A percentile compares a stretch with the other conserved stretches of the same genome.
Evolutionary conservation across 2,888 invertebrate species (phyloP).

Genomic region (Thelaira solivaga): DNA sequence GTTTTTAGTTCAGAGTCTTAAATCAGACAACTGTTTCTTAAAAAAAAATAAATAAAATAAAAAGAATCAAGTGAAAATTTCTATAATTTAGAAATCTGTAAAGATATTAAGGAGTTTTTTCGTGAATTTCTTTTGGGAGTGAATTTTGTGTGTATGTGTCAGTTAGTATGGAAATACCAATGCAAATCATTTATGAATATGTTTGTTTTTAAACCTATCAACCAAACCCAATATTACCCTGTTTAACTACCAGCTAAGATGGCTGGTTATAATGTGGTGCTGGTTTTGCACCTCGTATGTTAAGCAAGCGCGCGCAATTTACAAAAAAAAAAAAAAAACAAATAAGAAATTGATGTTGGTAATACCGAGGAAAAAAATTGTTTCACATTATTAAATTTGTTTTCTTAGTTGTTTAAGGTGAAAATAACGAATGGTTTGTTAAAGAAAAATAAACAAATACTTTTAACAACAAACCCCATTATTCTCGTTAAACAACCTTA

Average conservation of each 20-base stretch:
- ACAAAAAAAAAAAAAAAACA: background rate
- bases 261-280: slow-evolving; percentile 56
- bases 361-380: slow-evolving; percentile 44
- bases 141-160: slow-evolving; percentile 28
- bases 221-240: slow-evolving; percentile 71
- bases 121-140: background rate
- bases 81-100: slow-evolving; percentile 70
- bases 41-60: slow-evolving; percentile 2
- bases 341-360: slow-evolving; percentile 31
- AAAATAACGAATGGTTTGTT: slow-evolving; percentile 58
- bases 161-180: slow-evolving; percentile 58
- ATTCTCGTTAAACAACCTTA: slow-evolving; percentile 51
- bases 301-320: slow-evolving; percentile 26
- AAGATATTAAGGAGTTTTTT: slow-evolving; percentile 61
- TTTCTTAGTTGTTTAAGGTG: slow-evolving; percentile 38
- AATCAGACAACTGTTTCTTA: slow-evolving; percentile 46
- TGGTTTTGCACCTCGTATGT: slow-evolving; percentile 62
- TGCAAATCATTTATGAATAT: slow-evolving; percentile 70
- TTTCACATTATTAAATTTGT: slow-evolving; percentile 59
- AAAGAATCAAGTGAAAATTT: slow-evolving; percentile 66
- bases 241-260: slow-evolving; percentile 64
- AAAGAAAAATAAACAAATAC: slow-evolving; percentile 61
- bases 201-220: slow-evolving; percentile 51
- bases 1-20: background rate
- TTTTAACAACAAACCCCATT: slow-evolving; percentile 50